Conservation (phyloP, 2,797 vertebrate species). For the Mionectes olivaceus region DNA sequence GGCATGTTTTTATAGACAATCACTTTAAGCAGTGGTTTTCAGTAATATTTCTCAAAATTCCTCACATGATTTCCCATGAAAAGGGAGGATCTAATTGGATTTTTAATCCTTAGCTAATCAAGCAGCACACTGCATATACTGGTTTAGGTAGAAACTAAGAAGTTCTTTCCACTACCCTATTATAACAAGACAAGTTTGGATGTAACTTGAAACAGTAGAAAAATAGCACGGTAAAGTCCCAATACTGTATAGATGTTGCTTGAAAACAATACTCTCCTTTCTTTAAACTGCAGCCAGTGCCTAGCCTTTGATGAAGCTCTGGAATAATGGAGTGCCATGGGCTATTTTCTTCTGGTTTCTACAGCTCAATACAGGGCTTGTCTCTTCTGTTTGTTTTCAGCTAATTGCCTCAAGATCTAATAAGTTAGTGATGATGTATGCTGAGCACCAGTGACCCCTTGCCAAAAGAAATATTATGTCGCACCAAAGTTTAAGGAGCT, state of each 20-base stretch:
- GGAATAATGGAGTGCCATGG: slow-evolving; percentile 89
- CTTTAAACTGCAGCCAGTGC: slow-evolving; percentile 85
- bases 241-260: slow-evolving; percentile 89
- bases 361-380: slow-evolving; percentile 87
- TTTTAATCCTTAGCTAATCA: slow-evolving; percentile 91
- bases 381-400: slow-evolving; percentile 97
- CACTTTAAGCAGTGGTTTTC: slow-evolving; percentile 81
- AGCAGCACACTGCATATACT: slow-evolving; percentile 82
- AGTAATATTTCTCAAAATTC: slow-evolving; percentile 82
- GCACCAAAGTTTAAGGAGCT: slow-evolving; percentile 78
- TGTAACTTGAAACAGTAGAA: slow-evolving; percentile 94
- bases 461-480: slow-evolving; percentile 93
- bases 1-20: slow-evolving; percentile 65
- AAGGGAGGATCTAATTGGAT: slow-evolving; percentile 82
- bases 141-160: slow-evolving; percentile 89
- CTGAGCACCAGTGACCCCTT: slow-evolving; percentile 87
- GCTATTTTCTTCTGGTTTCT: slow-evolving; percentile 89
- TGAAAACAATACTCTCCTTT: slow-evolving; percentile 92
- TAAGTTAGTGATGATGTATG: slow-evolving; percentile 99
- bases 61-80: slow-evolving; percentile 82
- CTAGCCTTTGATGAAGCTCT: slow-evolving; percentile 89
- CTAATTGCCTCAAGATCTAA: slow-evolving; percentile 99
- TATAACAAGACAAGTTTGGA: slow-evolving; percentile 79
- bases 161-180: slow-evolving; percentile 85
- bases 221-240: slow-evolving; percentile 83